phyloP scores from a whole-genome alignment of 2,888 invertebrate species.

The Cosmorhoe ocellata region DNA sequence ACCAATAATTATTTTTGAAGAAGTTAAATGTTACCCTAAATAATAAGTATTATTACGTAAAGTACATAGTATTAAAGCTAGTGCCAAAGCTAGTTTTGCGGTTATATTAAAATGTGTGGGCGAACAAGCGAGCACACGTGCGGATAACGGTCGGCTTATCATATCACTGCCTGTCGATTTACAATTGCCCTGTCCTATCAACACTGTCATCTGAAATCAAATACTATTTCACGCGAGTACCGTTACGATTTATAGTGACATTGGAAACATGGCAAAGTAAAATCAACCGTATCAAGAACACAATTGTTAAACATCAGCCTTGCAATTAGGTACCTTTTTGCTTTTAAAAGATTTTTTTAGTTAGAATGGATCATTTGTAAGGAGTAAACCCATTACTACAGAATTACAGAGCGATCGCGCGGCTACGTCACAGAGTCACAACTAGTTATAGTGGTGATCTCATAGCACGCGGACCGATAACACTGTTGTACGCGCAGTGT shows the following conservation, averaged over 20 bases:
- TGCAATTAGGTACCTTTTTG: background rate
- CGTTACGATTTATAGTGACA: conserved; percentile 15
- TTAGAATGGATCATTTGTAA: conserved; percentile 11
- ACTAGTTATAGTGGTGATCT: conserved; percentile 78
- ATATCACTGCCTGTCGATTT: conserved; percentile 50
- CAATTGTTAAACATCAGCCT: too few relatives aligned
- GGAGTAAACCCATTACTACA: conserved; percentile 43
- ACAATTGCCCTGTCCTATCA: conserved; percentile 35
- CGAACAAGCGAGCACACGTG: conserved; percentile 58
- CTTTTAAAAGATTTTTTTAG: background rate
- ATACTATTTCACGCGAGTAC: conserved; percentile 39
- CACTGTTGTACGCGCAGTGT: conserved; percentile 38
- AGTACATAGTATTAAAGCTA: too few relatives aligned
- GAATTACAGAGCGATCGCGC: conserved; percentile 38
- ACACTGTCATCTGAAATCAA: conserved; percentile 40
- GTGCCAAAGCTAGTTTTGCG: conserved; percentile 30
- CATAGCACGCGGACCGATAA: conserved; percentile 61
- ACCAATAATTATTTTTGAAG: too few relatives aligned
- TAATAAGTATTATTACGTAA: too few relatives aligned
- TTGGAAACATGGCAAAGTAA: too few relatives aligned
- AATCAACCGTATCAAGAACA: too few relatives aligned
- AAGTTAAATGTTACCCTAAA: too few relatives aligned
- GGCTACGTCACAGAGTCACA: conserved; percentile 74
- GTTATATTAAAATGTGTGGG: conserved; percentile 53
- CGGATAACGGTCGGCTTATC: conserved; percentile 61